A percentile compares a stretch with the other conserved stretches of the same genome.
These are phyloP conservation scores for Helicolenus hilgendorfi DNA, from an alignment of 2,797 vertebrate genomes.

Conservation along the genomic window DNA sequence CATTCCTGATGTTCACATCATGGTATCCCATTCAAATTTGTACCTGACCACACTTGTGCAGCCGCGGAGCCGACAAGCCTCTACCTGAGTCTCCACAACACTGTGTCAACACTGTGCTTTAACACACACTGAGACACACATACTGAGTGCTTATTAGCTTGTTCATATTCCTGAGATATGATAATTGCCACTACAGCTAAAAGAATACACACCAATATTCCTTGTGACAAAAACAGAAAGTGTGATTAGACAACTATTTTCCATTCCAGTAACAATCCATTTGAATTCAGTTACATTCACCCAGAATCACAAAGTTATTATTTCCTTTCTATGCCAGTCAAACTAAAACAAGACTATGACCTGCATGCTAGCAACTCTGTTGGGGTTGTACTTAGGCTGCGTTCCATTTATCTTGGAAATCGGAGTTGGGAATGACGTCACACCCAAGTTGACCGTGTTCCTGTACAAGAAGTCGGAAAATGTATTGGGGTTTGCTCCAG, in stretches of 20 bases:
- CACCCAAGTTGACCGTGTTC: no score
- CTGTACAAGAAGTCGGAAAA: no score
- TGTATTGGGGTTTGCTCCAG: no score
- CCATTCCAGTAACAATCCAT: neutral
- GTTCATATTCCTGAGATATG: neutral
- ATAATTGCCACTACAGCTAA: neutral
- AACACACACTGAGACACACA: neutral
- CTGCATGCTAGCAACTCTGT: neutral
- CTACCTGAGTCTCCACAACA: constrained; percentile 31
- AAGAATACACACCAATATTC: neutral
- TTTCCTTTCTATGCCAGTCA: neutral
- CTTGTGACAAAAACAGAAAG: neutral
- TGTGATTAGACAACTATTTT: neutral
- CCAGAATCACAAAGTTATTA: neutral
- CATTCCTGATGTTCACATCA: constrained; percentile 31
- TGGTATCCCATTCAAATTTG: neutral
- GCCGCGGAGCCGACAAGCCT: constrained; percentile 37
- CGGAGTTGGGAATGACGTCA: no score
- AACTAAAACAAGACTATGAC: neutral
- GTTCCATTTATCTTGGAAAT: no score
- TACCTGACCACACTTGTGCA: constrained; percentile 39
- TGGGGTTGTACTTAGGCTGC: no score
- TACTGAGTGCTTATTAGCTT: neutral
- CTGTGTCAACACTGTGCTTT: constrained; percentile 6
- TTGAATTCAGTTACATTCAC: neutral